Conservation (phyloP, 1,140 invertebrate species). For the Acromyrmex charruanus region DNA sequence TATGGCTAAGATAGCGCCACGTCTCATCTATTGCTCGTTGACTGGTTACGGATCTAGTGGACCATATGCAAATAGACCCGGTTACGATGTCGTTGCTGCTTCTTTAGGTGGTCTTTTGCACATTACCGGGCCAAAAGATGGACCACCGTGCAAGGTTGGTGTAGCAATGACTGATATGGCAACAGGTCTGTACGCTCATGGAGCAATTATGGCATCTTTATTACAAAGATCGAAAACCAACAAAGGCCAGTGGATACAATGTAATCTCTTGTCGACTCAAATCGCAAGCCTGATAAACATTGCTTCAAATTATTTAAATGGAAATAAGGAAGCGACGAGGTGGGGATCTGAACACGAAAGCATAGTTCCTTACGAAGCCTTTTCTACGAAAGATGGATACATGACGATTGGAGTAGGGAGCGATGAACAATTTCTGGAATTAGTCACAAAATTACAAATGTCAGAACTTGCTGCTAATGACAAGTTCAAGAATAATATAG, state of each 20-base stretch:
- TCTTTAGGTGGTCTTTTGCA: conserved; percentile 96
- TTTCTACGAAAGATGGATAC: conserved; percentile 93
- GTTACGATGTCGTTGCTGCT: conserved; percentile 98
- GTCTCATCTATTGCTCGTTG: conserved; percentile 97
- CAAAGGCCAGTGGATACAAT: conserved; percentile 96
- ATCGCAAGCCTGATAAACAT: conserved; percentile 95
- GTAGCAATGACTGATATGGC: conserved; percentile 97
- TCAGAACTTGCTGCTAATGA: conserved; percentile 88
- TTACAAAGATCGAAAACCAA: conserved; percentile 92
- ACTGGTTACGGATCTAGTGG: conserved; percentile 96
- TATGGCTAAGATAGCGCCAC: conserved; percentile 91
- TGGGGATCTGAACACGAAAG: conserved; percentile 97
- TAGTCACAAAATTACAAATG: conserved; percentile 90
- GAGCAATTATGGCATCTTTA: conserved; percentile 97
- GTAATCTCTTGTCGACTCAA: conserved; percentile 97
- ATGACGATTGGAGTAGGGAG: conserved; percentile 95
- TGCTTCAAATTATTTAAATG: conserved; percentile 96
- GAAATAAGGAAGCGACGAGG: conserved; percentile 91
- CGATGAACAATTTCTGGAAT: conserved; percentile 91
- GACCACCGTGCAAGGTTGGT: conserved; percentile 96
- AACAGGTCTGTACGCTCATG: conserved; percentile 97
- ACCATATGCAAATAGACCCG: conserved; percentile 94
- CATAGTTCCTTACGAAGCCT: conserved; percentile 97
- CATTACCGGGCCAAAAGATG: conserved; percentile 94
- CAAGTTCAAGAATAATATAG: conserved; percentile 91